Conservation (phyloP, 2,797 vertebrate species). For the Falco cherrug region DNA sequence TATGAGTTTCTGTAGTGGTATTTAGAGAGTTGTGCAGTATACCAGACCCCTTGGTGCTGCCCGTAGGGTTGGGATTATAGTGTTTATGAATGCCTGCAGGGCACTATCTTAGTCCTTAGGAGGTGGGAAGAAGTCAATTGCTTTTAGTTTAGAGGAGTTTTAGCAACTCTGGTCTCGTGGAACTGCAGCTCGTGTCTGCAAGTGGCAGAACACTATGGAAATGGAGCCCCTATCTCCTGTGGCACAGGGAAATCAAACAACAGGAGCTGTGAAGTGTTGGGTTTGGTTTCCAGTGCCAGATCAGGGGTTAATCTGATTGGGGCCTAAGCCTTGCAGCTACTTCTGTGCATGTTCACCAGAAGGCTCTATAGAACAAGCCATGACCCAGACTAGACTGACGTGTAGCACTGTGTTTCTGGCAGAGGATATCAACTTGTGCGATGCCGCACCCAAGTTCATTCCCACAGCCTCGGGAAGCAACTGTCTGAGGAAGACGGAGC, state of each 20-base stretch:
- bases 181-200: neutral
- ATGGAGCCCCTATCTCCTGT: neutral
- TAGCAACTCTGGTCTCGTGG: neutral
- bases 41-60: neutral
- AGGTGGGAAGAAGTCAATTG: neutral
- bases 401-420: neutral
- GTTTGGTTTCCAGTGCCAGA: neutral
- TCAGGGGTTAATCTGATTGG: neutral
- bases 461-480: neutral
- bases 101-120: neutral
- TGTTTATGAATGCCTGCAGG: neutral
- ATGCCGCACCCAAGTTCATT: neutral
- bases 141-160: neutral
- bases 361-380: neutral
- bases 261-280: neutral
- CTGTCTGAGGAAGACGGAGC: neutral
- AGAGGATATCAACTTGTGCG: neutral
- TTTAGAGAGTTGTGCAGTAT: neutral
- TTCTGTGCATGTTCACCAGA: neutral
- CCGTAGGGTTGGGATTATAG: neutral
- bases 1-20: neutral
- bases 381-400: neutral
- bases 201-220: neutral
- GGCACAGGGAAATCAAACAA: neutral
- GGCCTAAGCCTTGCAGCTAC: neutral